These are phyloP conservation scores for Ceryle rudis DNA, from an alignment of 2,797 vertebrate genomes.

Conservation along the genomic window DNA sequence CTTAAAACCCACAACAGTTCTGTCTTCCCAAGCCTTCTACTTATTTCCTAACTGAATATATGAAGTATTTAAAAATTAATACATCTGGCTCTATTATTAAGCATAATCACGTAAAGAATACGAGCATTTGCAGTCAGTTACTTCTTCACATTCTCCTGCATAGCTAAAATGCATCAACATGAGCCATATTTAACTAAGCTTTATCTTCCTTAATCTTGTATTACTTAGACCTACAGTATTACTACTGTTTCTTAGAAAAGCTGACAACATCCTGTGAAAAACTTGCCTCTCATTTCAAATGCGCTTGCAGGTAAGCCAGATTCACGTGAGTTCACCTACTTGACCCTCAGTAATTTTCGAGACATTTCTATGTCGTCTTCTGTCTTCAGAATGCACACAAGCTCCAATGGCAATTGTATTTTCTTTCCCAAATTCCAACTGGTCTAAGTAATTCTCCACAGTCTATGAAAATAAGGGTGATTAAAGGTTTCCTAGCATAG, in stretches of 20 bases:
- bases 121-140: not conserved
- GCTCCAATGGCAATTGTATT: not conserved
- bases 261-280: rapidly evolving
- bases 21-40: not conserved
- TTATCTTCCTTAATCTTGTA: not conserved
- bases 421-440: not conserved
- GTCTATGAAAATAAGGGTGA: not conserved
- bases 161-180: not conserved
- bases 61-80: not conserved
- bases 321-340: not conserved
- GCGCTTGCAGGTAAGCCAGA: not conserved
- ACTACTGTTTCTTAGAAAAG: not conserved
- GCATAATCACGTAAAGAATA: not conserved
- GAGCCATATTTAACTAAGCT: not conserved
- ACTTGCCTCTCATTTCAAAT: not conserved
- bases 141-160: not conserved
- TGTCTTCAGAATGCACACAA: not conserved
- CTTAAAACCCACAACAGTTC: not conserved
- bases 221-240: not conserved
- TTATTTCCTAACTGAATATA: not conserved
- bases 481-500: not conserved
- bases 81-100: not conserved
- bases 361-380: not conserved
- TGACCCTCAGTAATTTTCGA: not conserved
- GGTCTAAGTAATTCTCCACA: not conserved